Percentiles rank a stretch among this genome's conserved stretches.
Evolutionary conservation across 2,888 invertebrate species (phyloP).

Genomic region (Drosophila affinis): DNA sequence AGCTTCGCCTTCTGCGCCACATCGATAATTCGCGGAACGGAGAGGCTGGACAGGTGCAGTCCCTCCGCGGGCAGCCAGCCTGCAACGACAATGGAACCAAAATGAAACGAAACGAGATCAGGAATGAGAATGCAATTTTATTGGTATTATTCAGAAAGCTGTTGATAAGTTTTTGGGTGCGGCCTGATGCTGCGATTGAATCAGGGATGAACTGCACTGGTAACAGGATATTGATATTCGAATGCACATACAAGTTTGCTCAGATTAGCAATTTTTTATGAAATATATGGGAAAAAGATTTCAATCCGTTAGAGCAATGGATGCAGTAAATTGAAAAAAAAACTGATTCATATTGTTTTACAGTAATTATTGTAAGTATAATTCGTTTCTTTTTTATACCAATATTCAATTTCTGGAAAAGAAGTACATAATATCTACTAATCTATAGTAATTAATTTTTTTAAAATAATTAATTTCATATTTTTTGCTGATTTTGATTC

Average conservation of each 20-base stretch:
- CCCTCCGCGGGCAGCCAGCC: constrained; percentile 75
- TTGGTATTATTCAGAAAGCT: constrained; percentile 29
- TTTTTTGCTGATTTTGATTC: background rate
- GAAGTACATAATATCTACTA: too few relatives aligned
- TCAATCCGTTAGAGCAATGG: too few relatives aligned
- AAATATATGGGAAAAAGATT: background rate
- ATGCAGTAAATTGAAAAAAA: too few relatives aligned
- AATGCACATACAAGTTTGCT: background rate
- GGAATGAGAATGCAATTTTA: background rate
- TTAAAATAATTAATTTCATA: background rate
- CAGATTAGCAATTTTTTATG: background rate
- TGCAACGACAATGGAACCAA: constrained; percentile 8
- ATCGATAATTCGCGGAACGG: constrained; percentile 84
- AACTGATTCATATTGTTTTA: too few relatives aligned
- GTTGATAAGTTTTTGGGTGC: constrained; percentile 13
- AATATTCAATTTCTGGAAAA: too few relatives aligned
- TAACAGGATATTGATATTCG: background rate
- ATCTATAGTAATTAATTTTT: background rate
- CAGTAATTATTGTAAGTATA: too few relatives aligned
- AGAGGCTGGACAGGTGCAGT: constrained; percentile 82
- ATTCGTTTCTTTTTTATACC: too few relatives aligned
- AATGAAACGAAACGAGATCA: constrained; percentile 3
- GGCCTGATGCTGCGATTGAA: constrained; percentile 19
- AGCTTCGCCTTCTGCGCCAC: constrained; percentile 83
- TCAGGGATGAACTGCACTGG: background rate